A percentile compares a stretch with the other conserved stretches of the same genome.
These are phyloP conservation scores for Chloropsis hardwickii DNA, from an alignment of 2,113 vertebrate genomes.

Conservation along the genomic window DNA sequence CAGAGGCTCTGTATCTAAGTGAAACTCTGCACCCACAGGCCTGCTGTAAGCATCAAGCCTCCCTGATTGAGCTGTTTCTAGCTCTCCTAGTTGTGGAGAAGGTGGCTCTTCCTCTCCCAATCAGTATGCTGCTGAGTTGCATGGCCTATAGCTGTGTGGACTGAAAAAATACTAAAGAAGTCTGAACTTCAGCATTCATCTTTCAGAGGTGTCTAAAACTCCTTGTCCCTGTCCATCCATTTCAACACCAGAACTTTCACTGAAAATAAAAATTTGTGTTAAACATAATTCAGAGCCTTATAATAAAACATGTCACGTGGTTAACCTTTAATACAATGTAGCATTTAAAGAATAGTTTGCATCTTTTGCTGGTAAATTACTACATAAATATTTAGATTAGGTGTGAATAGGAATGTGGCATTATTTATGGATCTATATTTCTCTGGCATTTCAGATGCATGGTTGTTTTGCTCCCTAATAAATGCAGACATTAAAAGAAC, in stretches of 20 bases:
- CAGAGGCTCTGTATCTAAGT: background rate
- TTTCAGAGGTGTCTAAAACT: background rate
- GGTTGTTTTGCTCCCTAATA: constrained; percentile 54
- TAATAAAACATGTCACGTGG: constrained; percentile 37
- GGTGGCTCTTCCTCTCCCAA: background rate
- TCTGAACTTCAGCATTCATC: background rate
- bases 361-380: constrained; percentile 62
- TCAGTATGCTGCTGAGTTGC: background rate
- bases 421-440: constrained; percentile 64
- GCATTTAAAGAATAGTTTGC: constrained; percentile 63
- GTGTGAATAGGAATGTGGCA: constrained; percentile 33
- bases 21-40: background rate
- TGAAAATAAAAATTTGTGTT: background rate
- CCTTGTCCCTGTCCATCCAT: background rate
- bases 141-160: background rate
- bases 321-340: constrained; percentile 63
- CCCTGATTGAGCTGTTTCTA: background rate
- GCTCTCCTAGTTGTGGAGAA: background rate
- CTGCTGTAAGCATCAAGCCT: background rate
- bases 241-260: background rate
- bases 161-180: background rate
- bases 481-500: constrained; percentile 47
- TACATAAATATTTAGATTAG: constrained; percentile 69
- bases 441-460: constrained; percentile 60
- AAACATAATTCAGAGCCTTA: constrained; percentile 32